Conservation (phyloP, 2,797 vertebrate species). For the Fistularia commersonii region DNA sequence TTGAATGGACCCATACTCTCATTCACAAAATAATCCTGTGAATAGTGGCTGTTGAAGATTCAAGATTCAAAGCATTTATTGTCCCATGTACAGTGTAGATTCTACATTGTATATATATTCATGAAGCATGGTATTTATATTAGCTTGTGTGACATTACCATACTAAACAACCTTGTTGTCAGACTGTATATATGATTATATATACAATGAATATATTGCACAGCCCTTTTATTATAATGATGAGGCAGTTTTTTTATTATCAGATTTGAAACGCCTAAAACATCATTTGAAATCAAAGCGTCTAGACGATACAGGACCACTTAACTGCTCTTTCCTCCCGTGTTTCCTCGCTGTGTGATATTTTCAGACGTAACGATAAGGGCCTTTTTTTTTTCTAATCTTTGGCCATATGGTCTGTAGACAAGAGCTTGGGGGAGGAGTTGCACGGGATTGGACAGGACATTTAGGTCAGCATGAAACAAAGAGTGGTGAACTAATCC, state of each 20-base stretch:
- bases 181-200: no score
- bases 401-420: conserved; percentile 62
- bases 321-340: conserved; percentile 1
- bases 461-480: conserved; percentile 54
- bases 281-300: background rate
- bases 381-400: conserved; percentile 56
- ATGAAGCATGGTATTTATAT: no score
- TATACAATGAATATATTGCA: no score
- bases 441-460: conserved; percentile 1
- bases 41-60: no score
- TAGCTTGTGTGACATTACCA: no score
- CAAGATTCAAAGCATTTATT: no score
- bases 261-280: conserved; percentile 3
- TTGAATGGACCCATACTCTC: no score
- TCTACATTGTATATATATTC: no score
- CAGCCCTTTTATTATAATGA: no score
- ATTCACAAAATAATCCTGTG: no score
- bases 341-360: conserved; percentile 23
- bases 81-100: no score
- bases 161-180: no score
- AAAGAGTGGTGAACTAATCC: conserved; percentile 41
- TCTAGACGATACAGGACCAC: conserved; percentile 1
- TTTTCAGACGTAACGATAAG: conserved; percentile 36
- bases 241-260: background rate
- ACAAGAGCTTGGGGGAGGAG: conserved; percentile 35